Evolutionary conservation across 2,113 vertebrate genomes (phyloP).

Genomic region (Hippotragus niger): DNA sequence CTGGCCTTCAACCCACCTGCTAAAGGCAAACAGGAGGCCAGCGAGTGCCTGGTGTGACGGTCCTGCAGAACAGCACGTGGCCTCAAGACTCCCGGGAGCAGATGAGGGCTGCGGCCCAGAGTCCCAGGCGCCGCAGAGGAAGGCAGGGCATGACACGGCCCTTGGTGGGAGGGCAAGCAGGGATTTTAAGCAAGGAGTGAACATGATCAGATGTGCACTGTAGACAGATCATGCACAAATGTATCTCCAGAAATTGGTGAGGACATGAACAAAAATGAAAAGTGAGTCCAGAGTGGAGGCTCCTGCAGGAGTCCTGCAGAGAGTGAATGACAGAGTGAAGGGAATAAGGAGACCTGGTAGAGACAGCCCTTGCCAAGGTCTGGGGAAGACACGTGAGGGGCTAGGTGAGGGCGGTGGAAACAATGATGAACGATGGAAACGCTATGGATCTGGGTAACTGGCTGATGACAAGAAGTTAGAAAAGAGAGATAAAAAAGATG

Average conservation of each 20-base stretch:
- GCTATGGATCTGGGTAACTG: neutral
- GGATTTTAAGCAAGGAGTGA: neutral
- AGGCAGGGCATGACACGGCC: neutral
- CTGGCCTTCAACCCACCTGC: neutral
- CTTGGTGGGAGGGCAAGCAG: neutral
- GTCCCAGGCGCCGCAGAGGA: neutral
- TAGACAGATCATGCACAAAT: neutral
- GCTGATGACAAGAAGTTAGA: neutral
- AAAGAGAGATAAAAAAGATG: neutral
- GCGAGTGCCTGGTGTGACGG: too few relatives aligned
- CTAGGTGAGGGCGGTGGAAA: neutral
- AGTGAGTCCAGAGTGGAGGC: accelerated
- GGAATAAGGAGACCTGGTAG: neutral
- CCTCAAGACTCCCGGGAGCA: too few relatives aligned
- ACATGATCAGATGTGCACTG: accelerated
- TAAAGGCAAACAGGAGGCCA: neutral
- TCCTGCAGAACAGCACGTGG: accelerated
- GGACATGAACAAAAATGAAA: neutral
- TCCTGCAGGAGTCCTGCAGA: neutral
- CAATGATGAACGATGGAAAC: neutral
- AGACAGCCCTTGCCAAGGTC: neutral
- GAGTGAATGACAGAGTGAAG: neutral
- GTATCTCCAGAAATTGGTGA: neutral
- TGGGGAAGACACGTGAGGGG: neutral
- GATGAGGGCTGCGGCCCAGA: neutral